A percentile compares a stretch with the other conserved stretches of the same genome.
Conservation (phyloP, 2,797 vertebrate genomes). For the Morelia viridis region DNA sequence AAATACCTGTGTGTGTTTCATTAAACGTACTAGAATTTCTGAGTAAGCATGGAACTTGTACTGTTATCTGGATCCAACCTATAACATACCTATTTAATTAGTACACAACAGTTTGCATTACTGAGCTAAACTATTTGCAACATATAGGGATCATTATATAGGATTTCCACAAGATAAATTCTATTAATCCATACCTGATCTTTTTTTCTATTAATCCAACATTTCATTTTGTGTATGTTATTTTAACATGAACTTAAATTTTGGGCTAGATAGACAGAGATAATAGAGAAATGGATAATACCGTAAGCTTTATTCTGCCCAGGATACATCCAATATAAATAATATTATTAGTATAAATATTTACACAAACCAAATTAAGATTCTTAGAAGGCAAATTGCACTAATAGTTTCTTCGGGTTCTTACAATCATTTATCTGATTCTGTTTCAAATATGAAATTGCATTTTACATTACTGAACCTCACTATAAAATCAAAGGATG, state of each 20-base stretch:
- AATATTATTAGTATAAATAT: not conserved
- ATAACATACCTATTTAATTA: not conserved
- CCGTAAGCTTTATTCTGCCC: not conserved
- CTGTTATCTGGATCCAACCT: not conserved
- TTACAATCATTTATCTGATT: not conserved
- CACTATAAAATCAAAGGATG: not conserved
- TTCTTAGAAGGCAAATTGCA: not conserved
- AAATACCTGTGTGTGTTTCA: no score
- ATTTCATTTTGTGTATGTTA: not conserved
- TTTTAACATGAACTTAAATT: not conserved
- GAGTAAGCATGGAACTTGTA: not conserved
- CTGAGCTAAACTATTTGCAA: not conserved
- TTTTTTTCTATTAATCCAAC: not conserved
- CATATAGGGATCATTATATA: not conserved
- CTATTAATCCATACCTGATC: not conserved
- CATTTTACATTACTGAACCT: not conserved
- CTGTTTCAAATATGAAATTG: slow-evolving; percentile 4
- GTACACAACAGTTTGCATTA: not conserved
- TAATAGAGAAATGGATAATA: not conserved
- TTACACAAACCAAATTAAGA: not conserved
- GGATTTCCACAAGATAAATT: not conserved
- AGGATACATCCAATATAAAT: not conserved
- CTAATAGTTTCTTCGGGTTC: not conserved
- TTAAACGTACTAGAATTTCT: not conserved
- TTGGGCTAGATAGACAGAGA: not conserved